Base-by-base conservation (phyloP, 2,888 invertebrate genomes). In the Caenorhabditis zanzibari region DNA sequence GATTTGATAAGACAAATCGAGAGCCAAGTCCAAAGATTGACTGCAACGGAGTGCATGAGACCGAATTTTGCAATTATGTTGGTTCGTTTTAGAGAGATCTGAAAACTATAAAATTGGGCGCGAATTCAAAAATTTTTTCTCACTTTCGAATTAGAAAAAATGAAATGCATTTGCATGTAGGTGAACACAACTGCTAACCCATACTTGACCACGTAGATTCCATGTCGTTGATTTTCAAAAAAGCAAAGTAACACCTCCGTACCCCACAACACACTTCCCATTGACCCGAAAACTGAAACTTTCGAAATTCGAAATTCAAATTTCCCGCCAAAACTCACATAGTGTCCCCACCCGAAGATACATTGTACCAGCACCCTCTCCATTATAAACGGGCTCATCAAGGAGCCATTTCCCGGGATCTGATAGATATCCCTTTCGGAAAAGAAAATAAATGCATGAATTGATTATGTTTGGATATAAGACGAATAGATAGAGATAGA, bases 61-160 rank as follows among this genome's bases (percentile, higher is more conserved):
- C 81, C 81, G 56, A 81, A 81, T 32, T 64, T 71, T 14, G 75
- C 75, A 16, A 81, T 38, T 14, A 81, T 75, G n/a, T 75, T 81
- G 32, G 54, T n/a, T 61, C 47, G 59, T 72, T 58, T 72, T 24
- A 72, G 22, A 2, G 72, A 72, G 35, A 72, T 72, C 72, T 72
- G 59, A 35, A 59, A 10, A 41, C 14, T n/a, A 24, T 19, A 5
- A 24, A 12, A 2, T 12, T 41, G 6, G 14, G 0, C 6, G 10
- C 5, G 19, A 2, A n/a, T 64, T n/a, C 26, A 16, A 0, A 9
- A 19, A 52, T 6, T 28, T 19, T 49, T 32, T 38, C 76, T 38
- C 6, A 76, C 69, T 44, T 76, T 76, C 3, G 76, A 69, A 59
- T 76, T 68, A 19, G 61, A 68, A 38, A 68, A 76, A 41, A 76